Conservation (phyloP, 2,113 vertebrate genomes). For the Ammospiza nelsoni region DNA sequence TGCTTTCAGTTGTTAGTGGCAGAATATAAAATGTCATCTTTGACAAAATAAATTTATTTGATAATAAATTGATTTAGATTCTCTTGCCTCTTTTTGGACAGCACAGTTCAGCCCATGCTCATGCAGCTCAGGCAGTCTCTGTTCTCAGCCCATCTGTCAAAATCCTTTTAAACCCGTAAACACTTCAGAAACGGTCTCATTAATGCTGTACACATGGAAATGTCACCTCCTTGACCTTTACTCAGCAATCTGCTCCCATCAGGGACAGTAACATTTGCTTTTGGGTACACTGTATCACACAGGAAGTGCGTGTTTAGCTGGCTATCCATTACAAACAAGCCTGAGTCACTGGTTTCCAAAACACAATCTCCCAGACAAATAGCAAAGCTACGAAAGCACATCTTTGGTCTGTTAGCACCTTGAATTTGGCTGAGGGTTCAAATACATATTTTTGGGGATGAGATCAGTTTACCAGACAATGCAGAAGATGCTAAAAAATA, state of each 20-base stretch:
- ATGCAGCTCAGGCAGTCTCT: background rate
- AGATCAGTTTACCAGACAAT: background rate
- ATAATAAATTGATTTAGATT: background rate
- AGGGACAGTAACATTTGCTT: background rate
- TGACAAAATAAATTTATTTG: background rate
- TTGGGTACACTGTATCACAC: background rate
- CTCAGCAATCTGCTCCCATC: background rate
- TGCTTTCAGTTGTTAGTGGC: background rate
- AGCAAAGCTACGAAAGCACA: background rate
- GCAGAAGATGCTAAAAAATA: background rate
- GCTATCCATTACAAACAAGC: background rate
- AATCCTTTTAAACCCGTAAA: background rate
- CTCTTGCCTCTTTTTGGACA: background rate
- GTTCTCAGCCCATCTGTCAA: conserved; percentile 7
- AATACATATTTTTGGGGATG: background rate
- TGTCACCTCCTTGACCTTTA: conserved; percentile 39
- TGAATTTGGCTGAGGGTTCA: background rate
- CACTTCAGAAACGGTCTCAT: conserved; percentile 31
- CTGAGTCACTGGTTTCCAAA: conserved; percentile 8
- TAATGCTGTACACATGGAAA: conserved; percentile 17
- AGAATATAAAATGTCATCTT: background rate
- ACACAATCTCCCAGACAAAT: background rate
- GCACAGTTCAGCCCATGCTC: background rate
- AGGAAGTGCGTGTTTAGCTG: background rate
- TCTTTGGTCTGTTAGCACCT: background rate